Evolutionary conservation across 92 coral and sea anemone species (phyloP), one percentile per base, ranked within the genome.

Genomic region (Desmophyllum pertusum): DNA sequence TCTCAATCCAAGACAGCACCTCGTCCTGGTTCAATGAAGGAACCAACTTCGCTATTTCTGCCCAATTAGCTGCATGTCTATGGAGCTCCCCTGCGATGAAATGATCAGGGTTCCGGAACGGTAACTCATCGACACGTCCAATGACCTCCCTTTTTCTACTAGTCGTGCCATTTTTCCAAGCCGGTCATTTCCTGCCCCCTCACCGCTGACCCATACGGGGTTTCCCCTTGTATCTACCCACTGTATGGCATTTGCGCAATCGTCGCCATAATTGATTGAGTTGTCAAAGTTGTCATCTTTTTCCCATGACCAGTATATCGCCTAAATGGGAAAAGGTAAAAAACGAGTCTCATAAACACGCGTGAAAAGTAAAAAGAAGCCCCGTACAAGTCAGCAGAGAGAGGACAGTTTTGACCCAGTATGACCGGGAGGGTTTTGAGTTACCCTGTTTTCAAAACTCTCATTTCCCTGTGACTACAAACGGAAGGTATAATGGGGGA

Each of bases 81-180:
- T 87, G 90, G 5, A 86, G 57, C 72, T 79, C 76, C 14, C 90
- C 81, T 0, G 90, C 85, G 15, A 73, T 53, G 23, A 83, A 83
- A 73, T 33, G 25, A 15, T 51, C 27, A 27, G 87, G 81, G 42
- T 83, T 50, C 1, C 68, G 57, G 61, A 73, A 83, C 40, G 30
- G 51, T 10, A 83, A 52, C 23, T 40, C 29, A 3, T 57, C 40
- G n/a, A 61, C 19, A 8, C 2, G 33, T 3, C 68, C 68, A 29
- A 62, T 27, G 18, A 30, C 36, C 10, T 62, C 0, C 37, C 68
- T 10, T 62, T 27, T 9, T 9, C 36, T 2, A 62, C 10, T 62
- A 27, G 66, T 23, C 68, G 30, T 6, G 37, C 17, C 6, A 23
- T 61, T 19, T 61, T 10, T 2, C 33, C 35, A 31, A n/a, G 2